Base-by-base conservation (phyloP, 1,140 invertebrate species). In the Cephus cinctus region DNA sequence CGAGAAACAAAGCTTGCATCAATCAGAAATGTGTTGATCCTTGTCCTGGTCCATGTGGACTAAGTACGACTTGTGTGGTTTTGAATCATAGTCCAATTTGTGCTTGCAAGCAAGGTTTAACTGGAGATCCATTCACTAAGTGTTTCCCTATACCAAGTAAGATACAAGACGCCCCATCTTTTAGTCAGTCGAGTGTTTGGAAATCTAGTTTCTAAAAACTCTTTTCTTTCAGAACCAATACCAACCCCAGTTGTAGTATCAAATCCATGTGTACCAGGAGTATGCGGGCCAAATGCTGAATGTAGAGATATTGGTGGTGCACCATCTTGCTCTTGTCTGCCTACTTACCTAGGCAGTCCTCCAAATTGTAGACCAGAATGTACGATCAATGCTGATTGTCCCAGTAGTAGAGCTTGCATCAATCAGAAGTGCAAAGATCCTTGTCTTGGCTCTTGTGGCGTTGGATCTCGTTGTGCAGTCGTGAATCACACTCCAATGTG, bases 401-500 rank as follows among this genome's bases (percentile, higher is more conserved):
- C 80, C 2, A 82, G 80, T 61, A 78, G 82, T 52, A 67, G 65
- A 40, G 84, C 83, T 31, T 86, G 85, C 61, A 81, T 85, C 34
- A 77, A 81, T 43, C 79, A 84, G 38, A 86, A 82, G 70, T 89
- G 87, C 67, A 67, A 73, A 51, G 83, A 87, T 66, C 86, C 86
- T 45, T 89, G 87, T 64, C 80, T 79, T n/a, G 86, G 86, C n/a
- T 82, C 83, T 9, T 90, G 87, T 71, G 87, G 86, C 36, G 47
- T 79, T 15, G 78, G 79, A 52, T 81, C 87, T 9, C 60, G 79
- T 2, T 89, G 87, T 59, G 71, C 57, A 49, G 81, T 86, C 19
- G 74, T 82, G 11, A 85, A 85, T 65, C 83, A 86, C 50, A 82
- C 77, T 40, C 80, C 85, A 11, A 79, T 81, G 27, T 87, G 85